Base-by-base conservation (phyloP, 2,888 invertebrate species). In the Amblyjoppa fuscipennis region DNA sequence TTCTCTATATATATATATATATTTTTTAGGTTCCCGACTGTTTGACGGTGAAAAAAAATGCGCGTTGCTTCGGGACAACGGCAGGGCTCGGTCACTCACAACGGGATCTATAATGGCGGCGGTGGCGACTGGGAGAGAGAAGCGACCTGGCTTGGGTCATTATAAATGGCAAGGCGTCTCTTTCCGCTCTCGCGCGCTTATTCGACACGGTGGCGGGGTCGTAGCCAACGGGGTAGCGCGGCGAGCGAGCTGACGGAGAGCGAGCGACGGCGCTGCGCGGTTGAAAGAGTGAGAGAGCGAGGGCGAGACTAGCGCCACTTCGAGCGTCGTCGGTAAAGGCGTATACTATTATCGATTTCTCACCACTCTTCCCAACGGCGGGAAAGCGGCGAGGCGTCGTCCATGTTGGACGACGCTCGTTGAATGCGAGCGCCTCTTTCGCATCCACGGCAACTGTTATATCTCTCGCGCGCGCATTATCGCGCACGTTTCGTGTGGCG, bases 91-190 rank as follows among this genome's bases (percentile, higher is more conserved):
- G 93, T 93, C 93, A 93, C 93, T 91, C 93, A 93, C 91, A 93
- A 93, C 93, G 93, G 93, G 89, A 93, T 93, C 93, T 93, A 92
- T 93, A 91, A 92, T 91, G 92, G 92, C 92, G 91, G 91, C 89
- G 75, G 88, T 85, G 77, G 87, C 83, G 87, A 79, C 88, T 86
- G 86, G 83, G 84, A 84, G 83, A 88, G 81, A 81, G 84, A 88
- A 87, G 86, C 84, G 82, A 79, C 76, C 86, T 74, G 81, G 80
- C 77, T 83, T 83, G 83, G 85, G 80, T 86, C 85, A 86, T 83
- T 84, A 73, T 77, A 86, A 83, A 73, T 73, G 73, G 78, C 77
- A 74, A 77, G 78, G 78, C 83, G 83, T 86, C 85, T 77, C 83
- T 86, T 83, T 80, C 83, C 78, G 53, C 64, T 53, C 69, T 49